Base-by-base conservation (phyloP, 2,888 invertebrate genomes). In the Tipula confusa region DNA sequence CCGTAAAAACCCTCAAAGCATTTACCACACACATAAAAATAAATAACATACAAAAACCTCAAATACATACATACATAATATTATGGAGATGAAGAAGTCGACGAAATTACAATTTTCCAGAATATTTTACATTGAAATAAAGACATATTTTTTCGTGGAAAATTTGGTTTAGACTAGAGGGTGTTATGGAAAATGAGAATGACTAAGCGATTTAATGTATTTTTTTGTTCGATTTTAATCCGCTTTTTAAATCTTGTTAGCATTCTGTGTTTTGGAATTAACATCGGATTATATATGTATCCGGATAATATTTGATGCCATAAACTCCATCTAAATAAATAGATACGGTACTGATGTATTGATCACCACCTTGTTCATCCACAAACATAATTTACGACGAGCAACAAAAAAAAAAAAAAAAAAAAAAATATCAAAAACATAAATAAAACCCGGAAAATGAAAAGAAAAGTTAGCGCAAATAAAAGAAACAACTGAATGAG, bases 101-200 rank as follows among this genome's bases (percentile, higher is more conserved):
- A n/a, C n/a, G 1, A 64, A 64, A 24, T 24, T 15, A 15, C 43
- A 43, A 43, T 43, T 43, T 43, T 15, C 11, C 64, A 24, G 64
- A 64, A 64, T 64, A 24, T 64, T 24, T 64, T 64, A 64, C 24
- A 64, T 64, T 18, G 64, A 24, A 24, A 64, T 64, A 64, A 64
- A 64, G 64, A 64, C 64, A 64, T 64, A n/a, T n/a, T n/a, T 64
- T 64, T 64, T 64, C 64, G 24, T 9, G 64, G 64, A 64, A 64
- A 64, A 64, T 64, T 64, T 64, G 64, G 64, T 64, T 64, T 64
- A 64, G 18, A 64, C 64, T 24, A 24, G 18, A 64, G 64, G 64
- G 64, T 64, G 64, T 11, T 64, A 64, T 64, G 24, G 2, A 64
- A 64, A 64, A 24, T 9, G 9, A 24, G 24, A 64, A 9, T 64